A percentile compares a stretch with the other conserved stretches of the same genome.
Conservation (phyloP, 2,113 vertebrate species). For the Hippoglossus stenolepis region DNA sequence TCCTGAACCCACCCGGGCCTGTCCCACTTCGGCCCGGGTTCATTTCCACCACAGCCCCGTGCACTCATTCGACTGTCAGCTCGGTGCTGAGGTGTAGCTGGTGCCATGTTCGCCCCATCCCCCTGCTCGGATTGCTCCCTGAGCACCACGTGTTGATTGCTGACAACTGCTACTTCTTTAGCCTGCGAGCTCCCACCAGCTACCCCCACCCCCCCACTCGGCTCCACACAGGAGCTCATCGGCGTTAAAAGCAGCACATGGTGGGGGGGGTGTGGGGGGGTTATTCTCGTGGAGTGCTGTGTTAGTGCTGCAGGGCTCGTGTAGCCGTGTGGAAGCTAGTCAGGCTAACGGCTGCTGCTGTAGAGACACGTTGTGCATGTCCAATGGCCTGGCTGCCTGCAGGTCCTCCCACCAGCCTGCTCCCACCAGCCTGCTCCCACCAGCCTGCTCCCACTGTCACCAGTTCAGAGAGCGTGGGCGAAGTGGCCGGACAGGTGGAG, state of each 20-base stretch:
- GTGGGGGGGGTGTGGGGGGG: no score
- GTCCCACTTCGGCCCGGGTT: neutral
- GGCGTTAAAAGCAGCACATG: neutral
- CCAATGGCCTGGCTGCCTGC: slow-evolving; percentile 72
- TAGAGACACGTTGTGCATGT: slow-evolving; percentile 65
- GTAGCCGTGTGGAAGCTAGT: neutral
- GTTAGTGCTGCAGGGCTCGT: neutral
- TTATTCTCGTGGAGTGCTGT: no score
- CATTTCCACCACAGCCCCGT: neutral
- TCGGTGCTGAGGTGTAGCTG: neutral
- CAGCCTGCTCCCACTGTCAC: slow-evolving; percentile 53
- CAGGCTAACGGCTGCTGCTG: slow-evolving; percentile 53
- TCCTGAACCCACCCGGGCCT: neutral
- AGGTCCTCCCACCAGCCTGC: slow-evolving; percentile 71
- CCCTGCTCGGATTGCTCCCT: slow-evolving; percentile 64
- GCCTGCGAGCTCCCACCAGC: slow-evolving; percentile 19
- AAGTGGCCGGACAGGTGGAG: neutral
- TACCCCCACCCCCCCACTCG: neutral
- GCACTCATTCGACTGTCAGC: neutral
- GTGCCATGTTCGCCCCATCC: slow-evolving; percentile 3
- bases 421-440: slow-evolving; percentile 60
- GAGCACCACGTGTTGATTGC: slow-evolving; percentile 79
- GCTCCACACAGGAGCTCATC: no score
- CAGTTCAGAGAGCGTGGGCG: slow-evolving; percentile 1
- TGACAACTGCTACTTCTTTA: slow-evolving; percentile 77